Base-by-base conservation (phyloP, 2,888 invertebrate genomes). In the Griposia aprilina region DNA sequence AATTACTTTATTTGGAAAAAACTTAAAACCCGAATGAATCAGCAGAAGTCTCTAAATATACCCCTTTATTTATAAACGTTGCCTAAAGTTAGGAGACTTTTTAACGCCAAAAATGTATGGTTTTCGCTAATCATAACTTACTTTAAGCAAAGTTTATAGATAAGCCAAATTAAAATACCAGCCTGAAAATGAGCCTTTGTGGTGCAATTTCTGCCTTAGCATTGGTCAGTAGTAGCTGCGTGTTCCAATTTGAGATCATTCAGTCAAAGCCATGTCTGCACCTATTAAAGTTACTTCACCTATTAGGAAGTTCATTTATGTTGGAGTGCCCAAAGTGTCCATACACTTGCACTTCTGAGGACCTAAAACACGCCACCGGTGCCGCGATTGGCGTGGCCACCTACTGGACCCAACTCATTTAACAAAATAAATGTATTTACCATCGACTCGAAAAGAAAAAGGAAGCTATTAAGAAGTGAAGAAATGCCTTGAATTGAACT, bases 21-120 rank as follows among this genome's bases (percentile, higher is more conserved):
- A 23, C 2, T 36, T 63, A 23, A 63, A 62, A 41, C 48, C 30
- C 30, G 1, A 76, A 63, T 80, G 15, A 50, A 36, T 69, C n/a
- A 48, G 10, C 13, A 55, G 2, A 52, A 68, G 30, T 76, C 17
- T 23, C 3, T 36, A 1, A 50, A 30, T 30, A 50, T 8, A 50
- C 20, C 15, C 8, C 23, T 15, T 15, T 68, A 6, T 23, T 30
- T 50, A 68, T 23, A 67, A 48, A 20, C 11, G 13, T 26, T 67
- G 20, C 20, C 6, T 45, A 26, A 66, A 48, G 1, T n/a, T 65
- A 41, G 17, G 41, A 66, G 5, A 45, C 17, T 2, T 45, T 41
- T n/a, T 2, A 65, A 41, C 65, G 6, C 7, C 45, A 66, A n/a
- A 65, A n/a, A 41, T 10, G 0, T 41, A 41, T 65, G n/a, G 17